These are phyloP conservation scores for Sylvietta virens DNA, from an alignment of 2,113 vertebrate genomes.

Conservation along the genomic window DNA sequence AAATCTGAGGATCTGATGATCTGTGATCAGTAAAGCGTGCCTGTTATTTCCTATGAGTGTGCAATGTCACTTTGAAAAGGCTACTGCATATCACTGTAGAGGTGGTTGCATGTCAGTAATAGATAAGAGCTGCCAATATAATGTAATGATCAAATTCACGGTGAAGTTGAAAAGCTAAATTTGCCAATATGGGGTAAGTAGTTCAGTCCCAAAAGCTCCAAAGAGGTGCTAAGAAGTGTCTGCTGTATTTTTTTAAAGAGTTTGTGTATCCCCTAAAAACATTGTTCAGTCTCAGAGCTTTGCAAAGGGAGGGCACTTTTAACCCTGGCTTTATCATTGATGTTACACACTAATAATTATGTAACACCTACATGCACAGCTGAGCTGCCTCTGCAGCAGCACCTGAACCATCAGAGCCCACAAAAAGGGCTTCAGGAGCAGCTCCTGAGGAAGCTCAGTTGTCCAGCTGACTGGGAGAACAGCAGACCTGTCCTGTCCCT, in stretches of 20 bases:
- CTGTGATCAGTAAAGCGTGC: neutral
- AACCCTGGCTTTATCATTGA: neutral
- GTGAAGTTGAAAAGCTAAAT: neutral
- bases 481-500: neutral
- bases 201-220: neutral
- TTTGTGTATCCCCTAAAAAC: neutral
- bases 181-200: neutral
- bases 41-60: neutral
- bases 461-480: neutral
- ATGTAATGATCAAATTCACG: neutral
- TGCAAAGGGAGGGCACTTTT: neutral
- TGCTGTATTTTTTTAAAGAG: neutral
- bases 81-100: neutral
- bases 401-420: neutral
- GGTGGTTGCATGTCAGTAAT: neutral
- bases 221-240: neutral
- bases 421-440: neutral
- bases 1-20: neutral
- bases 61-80: neutral
- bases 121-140: neutral
- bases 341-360: neutral
- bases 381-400: neutral
- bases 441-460: neutral
- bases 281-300: neutral
- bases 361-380: neutral